Evolutionary conservation across 2,797 vertebrate genomes (phyloP).

Genomic region (Macropodus opercularis): DNA sequence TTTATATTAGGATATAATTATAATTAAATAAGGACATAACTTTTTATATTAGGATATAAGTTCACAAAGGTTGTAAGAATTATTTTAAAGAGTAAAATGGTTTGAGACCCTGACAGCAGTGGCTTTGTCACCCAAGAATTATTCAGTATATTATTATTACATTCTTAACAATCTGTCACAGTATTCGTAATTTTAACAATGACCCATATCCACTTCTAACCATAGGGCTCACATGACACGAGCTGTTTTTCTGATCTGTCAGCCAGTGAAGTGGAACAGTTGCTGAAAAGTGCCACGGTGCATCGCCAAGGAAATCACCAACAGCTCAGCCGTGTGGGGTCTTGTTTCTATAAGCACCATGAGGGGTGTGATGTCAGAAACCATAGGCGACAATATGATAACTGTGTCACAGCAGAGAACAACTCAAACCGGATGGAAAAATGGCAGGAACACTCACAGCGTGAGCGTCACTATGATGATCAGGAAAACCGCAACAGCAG

Average conservation of each 20-base stretch:
- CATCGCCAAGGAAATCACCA: constrained; percentile 22
- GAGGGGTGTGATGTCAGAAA: constrained; percentile 37
- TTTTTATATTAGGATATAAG: too few relatives aligned
- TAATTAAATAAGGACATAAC: too few relatives aligned
- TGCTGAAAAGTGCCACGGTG: constrained; percentile 82
- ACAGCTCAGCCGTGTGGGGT: constrained; percentile 5
- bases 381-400: constrained; percentile 14
- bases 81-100: too few relatives aligned
- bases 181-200: not conserved
- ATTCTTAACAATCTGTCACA: too few relatives aligned
- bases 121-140: too few relatives aligned
- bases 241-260: constrained; percentile 78
- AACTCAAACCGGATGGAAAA: not conserved
- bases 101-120: too few relatives aligned
- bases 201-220: not conserved
- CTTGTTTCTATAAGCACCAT: constrained; percentile 47
- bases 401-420: not conserved
- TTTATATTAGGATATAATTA: too few relatives aligned
- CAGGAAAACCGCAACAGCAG: constrained; percentile 39
- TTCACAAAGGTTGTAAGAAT: too few relatives aligned
- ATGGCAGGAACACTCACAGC: not conserved
- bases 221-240: constrained; percentile 54
- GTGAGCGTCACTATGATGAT: not conserved
- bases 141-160: too few relatives aligned
- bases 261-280: constrained; percentile 84